Percentiles rank a stretch among this genome's conserved stretches.
These are phyloP conservation scores for Vulpes lagopus DNA, from an alignment of 2,113 vertebrate genomes.

Conservation along the genomic window DNA sequence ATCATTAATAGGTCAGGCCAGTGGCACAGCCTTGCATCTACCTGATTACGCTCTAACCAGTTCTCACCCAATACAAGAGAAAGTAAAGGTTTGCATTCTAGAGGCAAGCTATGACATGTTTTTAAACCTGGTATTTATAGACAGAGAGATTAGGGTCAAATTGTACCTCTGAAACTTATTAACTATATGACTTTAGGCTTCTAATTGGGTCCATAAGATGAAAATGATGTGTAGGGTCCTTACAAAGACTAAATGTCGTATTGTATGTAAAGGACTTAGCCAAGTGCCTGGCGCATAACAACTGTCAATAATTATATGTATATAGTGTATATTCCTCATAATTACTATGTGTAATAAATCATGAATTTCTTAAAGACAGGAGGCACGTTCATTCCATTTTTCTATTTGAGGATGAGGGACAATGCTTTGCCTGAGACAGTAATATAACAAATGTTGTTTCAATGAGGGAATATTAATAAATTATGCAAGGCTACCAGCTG, in stretches of 20 bases:
- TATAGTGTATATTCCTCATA: background rate
- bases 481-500: background rate
- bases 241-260: background rate
- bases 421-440: background rate
- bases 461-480: constrained; percentile 30
- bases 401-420: background rate
- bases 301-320: background rate
- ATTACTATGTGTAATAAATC: constrained; percentile 32
- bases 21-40: background rate
- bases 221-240: background rate
- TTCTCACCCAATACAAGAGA: background rate
- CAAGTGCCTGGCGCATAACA: background rate
- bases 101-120: background rate
- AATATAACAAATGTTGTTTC: constrained; percentile 51
- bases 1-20: background rate
- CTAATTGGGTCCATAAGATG: background rate
- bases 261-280: background rate
- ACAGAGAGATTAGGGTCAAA: background rate
- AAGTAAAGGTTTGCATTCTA: background rate
- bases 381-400: constrained; percentile 22
- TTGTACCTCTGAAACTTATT: background rate
- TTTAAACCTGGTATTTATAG: constrained; percentile 13
- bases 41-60: background rate
- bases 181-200: background rate
- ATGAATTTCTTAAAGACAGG: constrained; percentile 31